phyloP scores from a whole-genome alignment of 2,888 invertebrate genomes.

The Galeopsomyia nigrocyanea region DNA sequence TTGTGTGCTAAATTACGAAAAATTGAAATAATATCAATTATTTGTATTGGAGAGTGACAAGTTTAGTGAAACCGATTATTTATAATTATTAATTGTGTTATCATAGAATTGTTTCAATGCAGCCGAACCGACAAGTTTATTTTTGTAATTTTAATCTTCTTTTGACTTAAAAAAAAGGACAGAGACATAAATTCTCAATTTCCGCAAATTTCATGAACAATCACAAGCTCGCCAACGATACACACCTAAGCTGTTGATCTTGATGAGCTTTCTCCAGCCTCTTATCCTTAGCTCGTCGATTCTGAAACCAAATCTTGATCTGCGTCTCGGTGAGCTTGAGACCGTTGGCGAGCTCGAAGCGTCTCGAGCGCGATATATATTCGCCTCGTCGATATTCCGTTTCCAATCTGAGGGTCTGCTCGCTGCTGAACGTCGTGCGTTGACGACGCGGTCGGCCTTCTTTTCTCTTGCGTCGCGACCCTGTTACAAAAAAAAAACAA shows the following conservation, averaged over 20 bases:
- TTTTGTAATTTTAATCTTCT: too few species aligned
- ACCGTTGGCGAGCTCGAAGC: slow-evolving; percentile 86
- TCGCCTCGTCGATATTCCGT: slow-evolving; percentile 92
- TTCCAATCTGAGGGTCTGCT: slow-evolving; percentile 91
- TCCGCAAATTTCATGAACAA: too few species aligned
- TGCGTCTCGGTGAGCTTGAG: slow-evolving; percentile 92
- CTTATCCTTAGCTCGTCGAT: slow-evolving; percentile 95
- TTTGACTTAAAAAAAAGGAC: too few species aligned
- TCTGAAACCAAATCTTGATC: slow-evolving; percentile 97
- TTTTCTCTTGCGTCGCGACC: slow-evolving; percentile 87
- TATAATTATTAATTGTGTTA: too few species aligned
- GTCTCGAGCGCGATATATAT: slow-evolving; percentile 89
- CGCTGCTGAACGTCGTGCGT: slow-evolving; percentile 93
- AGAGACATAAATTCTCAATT: too few species aligned
- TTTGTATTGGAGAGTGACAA: too few species aligned
- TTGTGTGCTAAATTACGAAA: too few species aligned
- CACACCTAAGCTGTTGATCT: slow-evolving; percentile 43
- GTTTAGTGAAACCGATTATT: too few species aligned
- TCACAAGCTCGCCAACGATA: too few species aligned
- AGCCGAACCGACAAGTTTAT: too few species aligned
- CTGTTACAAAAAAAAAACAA: slow-evolving; percentile 71
- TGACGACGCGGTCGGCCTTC: slow-evolving; percentile 91
- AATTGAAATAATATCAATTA: too few species aligned
- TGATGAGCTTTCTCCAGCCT: slow-evolving; percentile 88
- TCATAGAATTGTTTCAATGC: too few species aligned